phyloP scores from a whole-genome alignment of 2,888 invertebrate species.

The Panzeria rudis region DNA sequence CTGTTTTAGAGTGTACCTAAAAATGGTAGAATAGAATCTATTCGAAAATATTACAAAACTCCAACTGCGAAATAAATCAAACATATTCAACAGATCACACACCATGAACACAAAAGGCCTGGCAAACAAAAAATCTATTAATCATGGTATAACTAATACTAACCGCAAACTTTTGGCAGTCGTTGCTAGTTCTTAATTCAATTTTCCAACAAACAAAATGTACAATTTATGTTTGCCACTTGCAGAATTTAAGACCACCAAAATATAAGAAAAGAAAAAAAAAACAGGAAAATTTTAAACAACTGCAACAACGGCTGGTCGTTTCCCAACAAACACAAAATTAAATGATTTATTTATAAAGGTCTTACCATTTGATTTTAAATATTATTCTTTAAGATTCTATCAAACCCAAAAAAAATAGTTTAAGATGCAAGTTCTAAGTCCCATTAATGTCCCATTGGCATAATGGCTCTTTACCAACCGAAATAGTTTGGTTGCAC shows the following conservation, averaged over 20 bases:
- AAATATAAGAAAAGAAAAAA: conserved; percentile 2
- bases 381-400: too few species aligned
- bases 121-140: conserved; percentile 46
- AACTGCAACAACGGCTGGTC: not conserved
- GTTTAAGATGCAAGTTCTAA: too few species aligned
- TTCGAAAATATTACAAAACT: conserved; percentile 31
- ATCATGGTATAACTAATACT: conserved; percentile 36
- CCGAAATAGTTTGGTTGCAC: too few species aligned
- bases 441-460: too few species aligned
- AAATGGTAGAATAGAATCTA: conserved; percentile 20
- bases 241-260: conserved; percentile 41
- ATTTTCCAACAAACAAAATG: conserved; percentile 24
- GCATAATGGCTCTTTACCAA: too few species aligned
- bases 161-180: conserved; percentile 11
- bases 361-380: too few species aligned
- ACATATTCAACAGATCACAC: not conserved
- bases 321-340: conserved; percentile 6
- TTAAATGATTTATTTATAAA: not conserved
- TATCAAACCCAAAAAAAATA: too few species aligned
- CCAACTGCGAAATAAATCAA: conserved; percentile 16
- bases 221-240: conserved; percentile 37
- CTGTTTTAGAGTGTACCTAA: too few species aligned
- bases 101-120: not conserved
- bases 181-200: conserved; percentile 25
- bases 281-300: not conserved